A percentile compares a stretch with the other conserved stretches of the same genome.
Evolutionary conservation across 1,140 invertebrate species (phyloP).

Genomic region (Yoshiicerus persimilis): DNA sequence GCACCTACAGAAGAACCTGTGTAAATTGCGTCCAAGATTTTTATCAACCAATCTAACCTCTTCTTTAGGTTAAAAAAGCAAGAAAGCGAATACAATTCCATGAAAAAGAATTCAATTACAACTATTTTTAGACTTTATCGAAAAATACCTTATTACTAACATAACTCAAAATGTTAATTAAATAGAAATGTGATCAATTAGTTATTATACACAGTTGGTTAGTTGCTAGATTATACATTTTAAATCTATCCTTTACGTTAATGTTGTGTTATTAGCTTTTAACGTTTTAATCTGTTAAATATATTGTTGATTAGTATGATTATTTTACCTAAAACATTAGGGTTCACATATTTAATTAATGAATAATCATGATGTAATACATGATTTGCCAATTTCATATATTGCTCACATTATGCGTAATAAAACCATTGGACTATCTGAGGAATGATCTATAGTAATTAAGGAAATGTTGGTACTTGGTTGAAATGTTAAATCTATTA

Average conservation of each 20-base stretch:
- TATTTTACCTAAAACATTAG: background rate
- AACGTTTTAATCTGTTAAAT: background rate
- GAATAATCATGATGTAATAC: too few species aligned
- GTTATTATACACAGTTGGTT: background rate
- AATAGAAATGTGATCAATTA: background rate
- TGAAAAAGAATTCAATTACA: background rate
- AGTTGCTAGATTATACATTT: background rate
- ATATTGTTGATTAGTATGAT: background rate
- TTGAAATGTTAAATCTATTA: background rate
- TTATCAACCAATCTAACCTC: background rate
- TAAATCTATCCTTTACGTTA: background rate
- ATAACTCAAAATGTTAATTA: background rate
- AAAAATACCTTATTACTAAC: background rate
- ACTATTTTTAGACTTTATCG: background rate
- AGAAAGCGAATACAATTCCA: background rate
- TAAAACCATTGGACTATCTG: too few species aligned
- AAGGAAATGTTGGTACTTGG: background rate
- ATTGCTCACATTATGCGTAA: too few species aligned
- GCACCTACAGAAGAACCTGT: conserved; percentile 38
- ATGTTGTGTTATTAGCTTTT: background rate
- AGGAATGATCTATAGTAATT: too few species aligned
- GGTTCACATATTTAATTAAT: background rate
- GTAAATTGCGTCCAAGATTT: background rate
- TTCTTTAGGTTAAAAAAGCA: background rate
- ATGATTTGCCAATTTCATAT: too few species aligned